A percentile compares a stretch with the other conserved stretches of the same genome.
Conservation (phyloP, 2,888 invertebrate genomes). For the Apamea epomidion region DNA sequence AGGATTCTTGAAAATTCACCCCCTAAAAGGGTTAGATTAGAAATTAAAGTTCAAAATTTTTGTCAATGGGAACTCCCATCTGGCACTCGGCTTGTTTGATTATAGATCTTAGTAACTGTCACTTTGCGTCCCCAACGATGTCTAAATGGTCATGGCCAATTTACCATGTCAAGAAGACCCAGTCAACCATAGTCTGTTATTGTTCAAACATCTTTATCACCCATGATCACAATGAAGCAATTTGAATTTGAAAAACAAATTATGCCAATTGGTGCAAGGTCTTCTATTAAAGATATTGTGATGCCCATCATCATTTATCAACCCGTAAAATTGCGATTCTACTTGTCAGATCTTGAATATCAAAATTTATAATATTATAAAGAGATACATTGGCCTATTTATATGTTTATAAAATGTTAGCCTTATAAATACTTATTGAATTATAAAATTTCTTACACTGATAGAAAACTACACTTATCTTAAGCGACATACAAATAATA, state of each 20-base stretch:
- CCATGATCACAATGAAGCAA: slow-evolving; percentile 39
- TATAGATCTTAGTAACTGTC: neutral
- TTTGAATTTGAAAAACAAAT: slow-evolving; percentile 55
- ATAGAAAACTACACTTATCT: neutral
- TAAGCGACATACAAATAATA: neutral
- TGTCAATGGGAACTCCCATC: neutral
- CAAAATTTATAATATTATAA: too few relatives aligned
- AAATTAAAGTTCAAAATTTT: neutral
- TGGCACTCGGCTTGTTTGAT: neutral
- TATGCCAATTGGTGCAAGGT: slow-evolving; percentile 48
- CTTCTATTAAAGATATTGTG: slow-evolving; percentile 32
- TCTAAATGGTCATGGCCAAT: neutral
- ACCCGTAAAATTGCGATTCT: slow-evolving; percentile 31
- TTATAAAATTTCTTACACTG: too few relatives aligned
- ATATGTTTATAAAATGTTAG: neutral
- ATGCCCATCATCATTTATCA: slow-evolving; percentile 22
- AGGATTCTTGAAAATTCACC: neutral
- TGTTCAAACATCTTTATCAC: slow-evolving; percentile 18
- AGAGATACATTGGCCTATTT: neutral
- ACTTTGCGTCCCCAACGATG: neutral
- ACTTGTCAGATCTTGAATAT: slow-evolving; percentile 36
- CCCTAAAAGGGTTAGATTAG: neutral
- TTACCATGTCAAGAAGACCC: neutral
- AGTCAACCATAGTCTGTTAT: slow-evolving; percentile 10
- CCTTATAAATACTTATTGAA: neutral